Conservation (phyloP, 2,797 vertebrate genomes). For the Todus mexicanus region DNA sequence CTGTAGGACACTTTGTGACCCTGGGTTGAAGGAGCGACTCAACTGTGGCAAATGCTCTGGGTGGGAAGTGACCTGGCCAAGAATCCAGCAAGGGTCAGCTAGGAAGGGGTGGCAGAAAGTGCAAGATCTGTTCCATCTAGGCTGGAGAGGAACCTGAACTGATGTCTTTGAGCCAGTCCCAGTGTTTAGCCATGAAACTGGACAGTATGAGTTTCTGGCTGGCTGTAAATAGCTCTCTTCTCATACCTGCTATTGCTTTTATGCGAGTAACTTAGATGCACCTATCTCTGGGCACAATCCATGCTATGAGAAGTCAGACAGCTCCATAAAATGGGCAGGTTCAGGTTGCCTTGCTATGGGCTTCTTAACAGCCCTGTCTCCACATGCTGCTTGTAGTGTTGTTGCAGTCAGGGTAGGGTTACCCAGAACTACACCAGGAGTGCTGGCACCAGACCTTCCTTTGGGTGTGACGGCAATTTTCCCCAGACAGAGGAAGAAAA, state of each 20-base stretch:
- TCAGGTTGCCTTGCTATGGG: neutral
- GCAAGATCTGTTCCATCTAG: neutral
- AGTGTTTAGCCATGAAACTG: neutral
- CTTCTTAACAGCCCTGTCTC: neutral
- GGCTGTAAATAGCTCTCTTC: neutral
- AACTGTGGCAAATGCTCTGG: neutral
- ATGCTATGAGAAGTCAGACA: neutral
- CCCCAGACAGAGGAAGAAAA: neutral
- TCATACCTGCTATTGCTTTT: neutral
- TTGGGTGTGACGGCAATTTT: neutral
- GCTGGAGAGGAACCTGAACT: neutral
- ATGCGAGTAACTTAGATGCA: neutral
- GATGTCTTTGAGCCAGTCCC: neutral
- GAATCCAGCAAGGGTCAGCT: neutral
- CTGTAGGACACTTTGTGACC: neutral
- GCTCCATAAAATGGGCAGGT: neutral
- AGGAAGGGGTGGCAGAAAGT: neutral
- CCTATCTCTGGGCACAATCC: neutral
- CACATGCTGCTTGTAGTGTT: rapidly evolving
- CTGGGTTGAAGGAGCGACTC: neutral
- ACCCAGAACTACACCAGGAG: neutral
- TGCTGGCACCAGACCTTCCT: neutral
- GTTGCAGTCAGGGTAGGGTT: neutral
- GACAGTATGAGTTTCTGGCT: neutral
- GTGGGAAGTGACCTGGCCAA: neutral